Conservation (phyloP, 2,113 vertebrate species). For the Geococcyx californianus region DNA sequence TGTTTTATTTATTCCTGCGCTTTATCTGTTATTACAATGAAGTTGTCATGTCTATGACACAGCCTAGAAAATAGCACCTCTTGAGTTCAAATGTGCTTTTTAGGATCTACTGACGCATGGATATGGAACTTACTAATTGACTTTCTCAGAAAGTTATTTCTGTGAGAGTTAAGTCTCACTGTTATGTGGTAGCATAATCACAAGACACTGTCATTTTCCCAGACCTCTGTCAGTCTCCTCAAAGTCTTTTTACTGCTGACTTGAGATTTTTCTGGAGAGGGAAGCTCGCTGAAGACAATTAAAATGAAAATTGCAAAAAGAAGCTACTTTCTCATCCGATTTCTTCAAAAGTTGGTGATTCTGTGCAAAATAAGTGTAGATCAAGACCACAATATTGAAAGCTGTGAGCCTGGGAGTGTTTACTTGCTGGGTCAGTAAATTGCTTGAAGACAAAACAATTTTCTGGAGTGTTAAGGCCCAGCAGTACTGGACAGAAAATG, state of each 20-base stretch:
- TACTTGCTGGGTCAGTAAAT: background rate
- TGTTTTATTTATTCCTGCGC: background rate
- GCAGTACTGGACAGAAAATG: background rate
- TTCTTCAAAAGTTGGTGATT: background rate
- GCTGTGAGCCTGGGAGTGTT: background rate
- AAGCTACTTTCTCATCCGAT: background rate
- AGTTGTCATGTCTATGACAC: background rate
- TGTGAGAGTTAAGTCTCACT: background rate
- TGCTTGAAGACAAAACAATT: background rate
- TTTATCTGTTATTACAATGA: background rate
- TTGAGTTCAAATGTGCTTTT: background rate
- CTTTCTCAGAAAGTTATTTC: background rate
- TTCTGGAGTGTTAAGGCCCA: background rate
- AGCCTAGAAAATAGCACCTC: background rate
- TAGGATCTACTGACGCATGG: background rate
- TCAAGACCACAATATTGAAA: background rate
- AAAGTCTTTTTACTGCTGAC: background rate
- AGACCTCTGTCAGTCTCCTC: background rate
- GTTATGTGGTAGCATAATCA: background rate
- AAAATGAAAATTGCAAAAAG: background rate
- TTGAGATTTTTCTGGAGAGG: background rate
- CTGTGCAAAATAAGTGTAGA: background rate
- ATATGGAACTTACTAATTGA: background rate
- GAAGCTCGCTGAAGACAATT: background rate
- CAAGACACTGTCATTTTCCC: background rate